Percentiles rank a stretch among this genome's conserved stretches.
phyloP scores from a whole-genome alignment of 2,888 invertebrate species.

The Drosophila mimica region DNA sequence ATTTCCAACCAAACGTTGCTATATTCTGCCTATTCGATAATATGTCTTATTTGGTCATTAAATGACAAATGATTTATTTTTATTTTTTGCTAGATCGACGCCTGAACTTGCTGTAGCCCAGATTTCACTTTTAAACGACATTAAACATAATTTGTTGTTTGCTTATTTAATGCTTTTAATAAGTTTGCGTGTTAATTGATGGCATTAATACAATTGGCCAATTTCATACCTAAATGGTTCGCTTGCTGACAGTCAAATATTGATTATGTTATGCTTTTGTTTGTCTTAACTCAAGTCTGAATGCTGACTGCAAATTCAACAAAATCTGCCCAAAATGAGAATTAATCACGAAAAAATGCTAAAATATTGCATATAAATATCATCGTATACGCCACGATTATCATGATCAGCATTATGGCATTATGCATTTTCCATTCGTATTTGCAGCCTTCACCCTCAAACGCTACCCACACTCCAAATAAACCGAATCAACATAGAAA shows the following conservation, averaged over 20 bases:
- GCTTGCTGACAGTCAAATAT: not conserved
- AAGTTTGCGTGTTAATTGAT: conserved; percentile 20
- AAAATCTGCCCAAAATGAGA: conserved; percentile 11
- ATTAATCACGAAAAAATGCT: conserved; percentile 20
- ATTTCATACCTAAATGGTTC: conserved; percentile 15
- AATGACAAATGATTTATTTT: not conserved
- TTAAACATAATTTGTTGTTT: not conserved
- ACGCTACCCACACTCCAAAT: conserved; percentile 19
- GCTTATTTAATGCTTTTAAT: conserved; percentile 16
- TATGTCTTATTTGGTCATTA: not conserved
- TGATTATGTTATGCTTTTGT: not conserved
- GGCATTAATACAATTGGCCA: conserved; percentile 18
- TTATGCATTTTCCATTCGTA: conserved; percentile 35
- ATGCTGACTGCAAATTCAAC: not conserved
- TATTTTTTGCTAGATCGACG: not conserved
- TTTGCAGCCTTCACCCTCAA: conserved; percentile 29
- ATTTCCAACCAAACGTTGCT: not conserved
- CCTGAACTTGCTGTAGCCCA: not conserved
- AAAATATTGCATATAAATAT: conserved; percentile 31
- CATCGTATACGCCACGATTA: conserved; percentile 33
- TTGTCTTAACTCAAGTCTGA: not conserved
- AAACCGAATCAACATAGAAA: conserved; percentile 11
- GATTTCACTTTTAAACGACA: not conserved
- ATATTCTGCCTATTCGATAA: not conserved
- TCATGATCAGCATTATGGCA: conserved; percentile 30